Evolutionary conservation across 1,140 invertebrate genomes (phyloP).

Genomic region (Drosophila pectinifera): DNA sequence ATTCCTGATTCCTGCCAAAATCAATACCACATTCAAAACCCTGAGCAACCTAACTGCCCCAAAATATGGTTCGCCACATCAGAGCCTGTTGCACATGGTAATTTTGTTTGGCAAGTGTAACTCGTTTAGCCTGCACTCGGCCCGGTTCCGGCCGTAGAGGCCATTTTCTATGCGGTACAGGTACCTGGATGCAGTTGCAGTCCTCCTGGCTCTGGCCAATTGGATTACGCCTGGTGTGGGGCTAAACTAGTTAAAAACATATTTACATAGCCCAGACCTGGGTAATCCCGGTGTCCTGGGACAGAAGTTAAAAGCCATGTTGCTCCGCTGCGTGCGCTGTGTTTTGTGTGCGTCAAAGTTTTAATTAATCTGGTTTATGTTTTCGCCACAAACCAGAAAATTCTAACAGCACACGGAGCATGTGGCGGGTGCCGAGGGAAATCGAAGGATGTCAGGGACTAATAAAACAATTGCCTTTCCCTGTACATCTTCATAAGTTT

Average conservation of each 20-base stretch:
- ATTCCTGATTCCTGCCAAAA: conserved; percentile 3
- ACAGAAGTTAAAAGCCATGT: conserved; percentile 26
- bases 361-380: conserved; percentile 80
- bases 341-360: conserved; percentile 63
- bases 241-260: conserved; percentile 75
- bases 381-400: conserved; percentile 54
- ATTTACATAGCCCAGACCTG: conserved; percentile 47
- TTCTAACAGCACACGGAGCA: conserved; percentile 40
- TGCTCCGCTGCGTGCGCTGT: conserved; percentile 22
- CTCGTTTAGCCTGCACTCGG: conserved; percentile 37
- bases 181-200: conserved; percentile 7
- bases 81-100: conserved; percentile 44
- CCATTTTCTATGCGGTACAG: conserved; percentile 30
- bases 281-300: conserved; percentile 30
- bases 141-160: conserved; percentile 45
- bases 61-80: conserved; percentile 4
- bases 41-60: conserved; percentile 1
- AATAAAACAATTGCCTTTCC: not conserved
- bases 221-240: conserved; percentile 54
- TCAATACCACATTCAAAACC: conserved; percentile 7
- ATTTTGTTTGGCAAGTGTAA: conserved; percentile 58
- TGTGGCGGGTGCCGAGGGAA: not conserved
- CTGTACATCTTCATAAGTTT: not conserved
- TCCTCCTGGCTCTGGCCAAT: conserved; percentile 44
- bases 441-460: not conserved